Base-by-base conservation (phyloP, 2,797 vertebrate genomes). In the Capromys pilorides region DNA sequence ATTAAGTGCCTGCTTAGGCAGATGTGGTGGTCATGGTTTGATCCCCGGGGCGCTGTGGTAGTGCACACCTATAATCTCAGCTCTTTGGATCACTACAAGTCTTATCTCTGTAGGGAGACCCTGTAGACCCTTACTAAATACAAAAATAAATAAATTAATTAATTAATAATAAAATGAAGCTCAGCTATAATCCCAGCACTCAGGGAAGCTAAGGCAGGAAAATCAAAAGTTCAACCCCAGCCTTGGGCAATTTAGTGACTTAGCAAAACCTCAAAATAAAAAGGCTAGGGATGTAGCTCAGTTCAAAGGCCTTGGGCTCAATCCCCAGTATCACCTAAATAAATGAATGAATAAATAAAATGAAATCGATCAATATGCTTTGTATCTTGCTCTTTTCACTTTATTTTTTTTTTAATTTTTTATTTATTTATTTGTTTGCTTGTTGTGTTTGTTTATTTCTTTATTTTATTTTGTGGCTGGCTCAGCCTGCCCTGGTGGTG, bases 141-240 rank as follows among this genome's bases (percentile, higher is more conserved):
- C 16, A 14, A 18, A 57, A 57, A 57, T 18, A 57, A 57, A 16
- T 54, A 54, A 54, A n/a, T n/a, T n/a, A n/a, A n/a, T n/a, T n/a
- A n/a, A n/a, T n/a, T n/a, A n/a, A n/a, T n/a, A n/a, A 82, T 83
- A 78, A 96, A 84, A 69, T 92, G 59, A 62, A 62, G 28, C 88
- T 86, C 73, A n/a, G 75, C 75, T 49, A 24, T 75, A 75, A 78
- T 78, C 14, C 45, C 28, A 78, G 26, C 45, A 78, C 31, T 78
- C 16, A 49, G 28, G 36, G 39, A 73, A 24, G 45, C 75, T 78
- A 31, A 78, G 75, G 16, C 28, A 78, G 6, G 28, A 78, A 33
- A 28, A 51, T 51, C 16, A 51, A 6, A 31, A 51, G 45, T 33
- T 31, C 16, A 51, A 33, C 7, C 45, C 73, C 41, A 75, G 41